Conservation (phyloP, 1,140 invertebrate genomes). For the Achroia grisella region DNA sequence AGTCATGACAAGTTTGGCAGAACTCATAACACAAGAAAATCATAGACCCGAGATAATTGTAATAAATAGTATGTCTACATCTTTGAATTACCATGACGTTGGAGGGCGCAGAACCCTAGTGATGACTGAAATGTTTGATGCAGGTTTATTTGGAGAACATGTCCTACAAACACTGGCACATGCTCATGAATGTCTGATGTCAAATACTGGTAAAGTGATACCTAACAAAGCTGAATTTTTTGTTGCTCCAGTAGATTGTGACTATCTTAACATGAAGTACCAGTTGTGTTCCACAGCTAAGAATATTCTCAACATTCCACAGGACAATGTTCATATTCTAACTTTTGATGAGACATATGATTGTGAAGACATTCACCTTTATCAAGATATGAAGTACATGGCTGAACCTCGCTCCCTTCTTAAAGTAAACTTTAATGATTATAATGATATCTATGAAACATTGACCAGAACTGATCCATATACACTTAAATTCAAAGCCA, state of each 20-base stretch:
- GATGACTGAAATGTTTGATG: constrained; percentile 87
- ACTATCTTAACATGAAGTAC: constrained; percentile 59
- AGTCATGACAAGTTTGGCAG: constrained; percentile 77
- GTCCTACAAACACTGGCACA: constrained; percentile 79
- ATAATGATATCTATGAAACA: constrained; percentile 67
- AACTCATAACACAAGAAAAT: constrained; percentile 74
- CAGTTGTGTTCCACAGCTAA: constrained; percentile 32
- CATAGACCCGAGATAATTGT: constrained; percentile 37
- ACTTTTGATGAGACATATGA: constrained; percentile 77
- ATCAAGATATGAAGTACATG: constrained; percentile 75
- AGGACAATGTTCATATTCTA: constrained; percentile 36
- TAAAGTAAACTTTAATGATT: constrained; percentile 79
- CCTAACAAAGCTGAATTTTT: constrained; percentile 79
- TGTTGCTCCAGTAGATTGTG: constrained; percentile 75
- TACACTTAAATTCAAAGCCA: constrained; percentile 40
- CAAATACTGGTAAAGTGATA: constrained; percentile 70
- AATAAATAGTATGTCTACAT: constrained; percentile 46
- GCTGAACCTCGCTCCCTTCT: constrained; percentile 75
- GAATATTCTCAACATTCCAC: constrained; percentile 59
- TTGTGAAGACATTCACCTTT: constrained; percentile 77
- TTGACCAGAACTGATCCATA: constrained; percentile 55
- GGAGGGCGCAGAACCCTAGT: constrained; percentile 77
- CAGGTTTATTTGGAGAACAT: constrained; percentile 84
- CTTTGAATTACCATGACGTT: constrained; percentile 72
- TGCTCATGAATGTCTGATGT: constrained; percentile 78